phyloP scores from a whole-genome alignment of 2,797 vertebrate species.

The Anabas testudineus region DNA sequence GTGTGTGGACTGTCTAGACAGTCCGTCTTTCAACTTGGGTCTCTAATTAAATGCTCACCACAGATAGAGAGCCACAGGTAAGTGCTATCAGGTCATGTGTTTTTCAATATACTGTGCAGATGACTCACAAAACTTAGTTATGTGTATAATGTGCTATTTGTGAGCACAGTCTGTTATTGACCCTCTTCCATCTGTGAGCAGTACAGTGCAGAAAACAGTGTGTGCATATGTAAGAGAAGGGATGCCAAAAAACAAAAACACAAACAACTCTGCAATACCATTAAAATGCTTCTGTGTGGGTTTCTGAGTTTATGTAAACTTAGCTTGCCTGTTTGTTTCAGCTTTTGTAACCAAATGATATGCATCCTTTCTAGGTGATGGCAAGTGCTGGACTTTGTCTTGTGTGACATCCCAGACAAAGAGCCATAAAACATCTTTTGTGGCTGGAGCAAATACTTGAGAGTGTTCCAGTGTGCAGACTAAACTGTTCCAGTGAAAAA shows the following conservation, averaged over 20 bases:
- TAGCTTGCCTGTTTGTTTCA: conserved; percentile 36
- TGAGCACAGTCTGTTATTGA: conserved; percentile 5
- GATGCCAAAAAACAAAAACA: background rate
- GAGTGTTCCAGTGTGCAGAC: conserved; percentile 38
- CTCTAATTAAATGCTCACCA: conserved; percentile 56
- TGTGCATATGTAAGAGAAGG: too few relatives aligned
- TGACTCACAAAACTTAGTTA: background rate
- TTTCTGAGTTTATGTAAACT: conserved; percentile 14
- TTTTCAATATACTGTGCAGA: conserved; percentile 28
- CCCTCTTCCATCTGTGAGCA: background rate
- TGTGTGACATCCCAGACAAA: conserved; percentile 32
- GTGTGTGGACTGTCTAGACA: conserved; percentile 68
- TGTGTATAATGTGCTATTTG: conserved; percentile 7
- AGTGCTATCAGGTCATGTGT: conserved; percentile 34
- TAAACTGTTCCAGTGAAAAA: conserved; percentile 34
- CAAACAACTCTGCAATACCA: conserved; percentile 1
- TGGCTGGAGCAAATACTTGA: conserved; percentile 35
- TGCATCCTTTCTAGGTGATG: conserved; percentile 30
- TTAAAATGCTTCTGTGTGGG: conserved; percentile 29
- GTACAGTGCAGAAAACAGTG: background rate
- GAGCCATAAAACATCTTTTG: conserved; percentile 36
- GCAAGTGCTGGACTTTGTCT: conserved; percentile 13
- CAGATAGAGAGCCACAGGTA: conserved; percentile 39
- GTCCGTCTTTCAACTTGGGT: conserved; percentile 51
- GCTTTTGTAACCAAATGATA: conserved; percentile 37